Conservation (phyloP, 2,113 vertebrate species). For the Chunga burmeisteri region DNA sequence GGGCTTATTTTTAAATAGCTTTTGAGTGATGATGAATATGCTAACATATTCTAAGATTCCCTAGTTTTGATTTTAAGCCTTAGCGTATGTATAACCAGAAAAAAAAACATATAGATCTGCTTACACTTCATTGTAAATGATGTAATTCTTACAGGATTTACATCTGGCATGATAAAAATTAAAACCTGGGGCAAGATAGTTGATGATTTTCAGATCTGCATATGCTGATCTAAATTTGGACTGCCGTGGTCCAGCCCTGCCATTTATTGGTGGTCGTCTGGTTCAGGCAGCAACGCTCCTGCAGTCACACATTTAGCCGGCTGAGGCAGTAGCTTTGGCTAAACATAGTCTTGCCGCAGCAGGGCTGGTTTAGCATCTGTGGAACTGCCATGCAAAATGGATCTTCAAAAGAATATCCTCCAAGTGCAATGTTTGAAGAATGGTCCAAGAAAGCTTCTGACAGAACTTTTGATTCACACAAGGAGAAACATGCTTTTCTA, state of each 20-base stretch:
- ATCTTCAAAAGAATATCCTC: background rate
- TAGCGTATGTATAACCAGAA: background rate
- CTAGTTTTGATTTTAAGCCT: background rate
- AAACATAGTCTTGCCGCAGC: background rate
- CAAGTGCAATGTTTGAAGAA: background rate
- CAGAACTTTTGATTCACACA: background rate
- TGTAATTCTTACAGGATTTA: background rate
- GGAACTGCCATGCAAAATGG: background rate
- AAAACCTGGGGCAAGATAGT: background rate
- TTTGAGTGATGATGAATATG: background rate
- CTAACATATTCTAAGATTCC: background rate
- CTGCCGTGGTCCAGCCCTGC: background rate
- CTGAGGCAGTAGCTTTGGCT: background rate
- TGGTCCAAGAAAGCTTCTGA: background rate
- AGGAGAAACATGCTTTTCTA: background rate
- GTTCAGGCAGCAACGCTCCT: background rate
- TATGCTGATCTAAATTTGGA: background rate
- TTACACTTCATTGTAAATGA: background rate
- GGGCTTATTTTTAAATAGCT: constrained; percentile 7
- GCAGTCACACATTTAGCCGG: background rate
- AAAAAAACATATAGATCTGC: background rate
- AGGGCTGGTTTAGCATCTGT: background rate
- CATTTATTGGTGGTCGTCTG: background rate
- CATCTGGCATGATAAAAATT: background rate
- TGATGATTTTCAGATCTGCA: background rate